A percentile compares a stretch with the other conserved stretches of the same genome.
Evolutionary conservation across 2,888 invertebrate species (phyloP).

Genomic region (Rhyacophila evoluta): DNA sequence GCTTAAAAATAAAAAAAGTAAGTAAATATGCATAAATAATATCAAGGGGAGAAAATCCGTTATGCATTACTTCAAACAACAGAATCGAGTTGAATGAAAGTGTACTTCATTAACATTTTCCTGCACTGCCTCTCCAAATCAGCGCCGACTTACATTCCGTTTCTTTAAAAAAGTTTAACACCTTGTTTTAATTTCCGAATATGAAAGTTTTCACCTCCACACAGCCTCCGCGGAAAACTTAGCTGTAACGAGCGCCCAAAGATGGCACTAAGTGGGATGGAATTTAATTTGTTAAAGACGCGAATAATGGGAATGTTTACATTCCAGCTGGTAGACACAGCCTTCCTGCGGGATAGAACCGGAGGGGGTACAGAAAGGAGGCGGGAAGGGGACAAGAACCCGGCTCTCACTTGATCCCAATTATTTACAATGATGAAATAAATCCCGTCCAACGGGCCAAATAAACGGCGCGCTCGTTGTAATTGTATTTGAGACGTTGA

Average conservation of each 20-base stretch:
- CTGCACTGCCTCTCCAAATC: slow-evolving; percentile 33
- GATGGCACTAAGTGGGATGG: slow-evolving; percentile 51
- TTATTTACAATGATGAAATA: slow-evolving; percentile 54
- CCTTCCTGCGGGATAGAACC: slow-evolving; percentile 5
- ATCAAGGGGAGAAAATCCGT: too few species aligned
- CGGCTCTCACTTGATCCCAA: slow-evolving; percentile 31
- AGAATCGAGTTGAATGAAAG: not conserved
- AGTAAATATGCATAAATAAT: too few species aligned
- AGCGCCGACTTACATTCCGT: slow-evolving; percentile 36
- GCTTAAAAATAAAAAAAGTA: too few species aligned
- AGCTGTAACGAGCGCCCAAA: slow-evolving; percentile 41
- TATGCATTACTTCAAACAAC: not conserved
- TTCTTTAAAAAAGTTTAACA: slow-evolving; percentile 44
- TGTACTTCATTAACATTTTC: slow-evolving; percentile 1
- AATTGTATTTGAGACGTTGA: slow-evolving; percentile 54
- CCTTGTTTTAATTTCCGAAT: slow-evolving; percentile 54
- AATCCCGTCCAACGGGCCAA: slow-evolving; percentile 54
- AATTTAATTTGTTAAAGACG: slow-evolving; percentile 55
- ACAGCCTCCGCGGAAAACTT: slow-evolving; percentile 29
- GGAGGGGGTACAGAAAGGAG: slow-evolving; percentile 28
- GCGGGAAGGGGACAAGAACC: not conserved
- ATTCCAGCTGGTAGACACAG: slow-evolving; percentile 43
- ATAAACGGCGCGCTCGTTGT: slow-evolving; percentile 51
- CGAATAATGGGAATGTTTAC: slow-evolving; percentile 54
- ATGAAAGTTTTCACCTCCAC: slow-evolving; percentile 50